phyloP scores from a whole-genome alignment of 2,888 invertebrate genomes.

The Baccha elongata region DNA sequence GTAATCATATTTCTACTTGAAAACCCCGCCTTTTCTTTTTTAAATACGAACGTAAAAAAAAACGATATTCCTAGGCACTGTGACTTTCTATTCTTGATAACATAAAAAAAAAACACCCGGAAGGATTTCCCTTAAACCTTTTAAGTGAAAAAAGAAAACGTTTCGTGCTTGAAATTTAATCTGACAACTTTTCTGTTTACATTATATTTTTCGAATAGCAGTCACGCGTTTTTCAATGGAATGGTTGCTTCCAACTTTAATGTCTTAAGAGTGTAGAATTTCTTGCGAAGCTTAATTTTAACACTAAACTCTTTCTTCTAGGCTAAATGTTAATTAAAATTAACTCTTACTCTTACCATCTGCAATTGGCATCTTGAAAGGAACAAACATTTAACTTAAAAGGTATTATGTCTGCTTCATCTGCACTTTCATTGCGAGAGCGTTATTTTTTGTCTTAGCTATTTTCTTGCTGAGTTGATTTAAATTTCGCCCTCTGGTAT shows the following conservation, averaged over 20 bases:
- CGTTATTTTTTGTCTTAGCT: conserved; percentile 27
- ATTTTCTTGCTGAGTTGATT: conserved; percentile 56
- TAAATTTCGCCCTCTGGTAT: conserved; percentile 45
- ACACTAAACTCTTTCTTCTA: conserved; percentile 46
- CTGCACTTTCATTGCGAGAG: conserved; percentile 33
- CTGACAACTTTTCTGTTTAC: conserved; percentile 50
- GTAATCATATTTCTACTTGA: no score
- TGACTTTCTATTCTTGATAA: neutral
- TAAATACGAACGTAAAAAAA: no score
- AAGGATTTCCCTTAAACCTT: conserved; percentile 55
- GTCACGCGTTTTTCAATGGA: conserved; percentile 12
- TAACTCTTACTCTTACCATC: conserved; percentile 56
- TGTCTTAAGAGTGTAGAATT: conserved; percentile 24
- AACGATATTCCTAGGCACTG: no score
- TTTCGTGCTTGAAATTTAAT: conserved; percentile 55
- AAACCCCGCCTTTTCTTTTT: no score
- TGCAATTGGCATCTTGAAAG: conserved; percentile 65
- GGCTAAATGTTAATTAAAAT: conserved; percentile 66
- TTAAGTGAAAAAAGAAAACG: conserved; percentile 43
- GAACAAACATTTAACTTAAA: conserved; percentile 56
- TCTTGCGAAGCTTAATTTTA: conserved; percentile 50
- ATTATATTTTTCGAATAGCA: conserved; percentile 42
- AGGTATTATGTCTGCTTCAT: conserved; percentile 41
- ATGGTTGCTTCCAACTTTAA: conserved; percentile 19
- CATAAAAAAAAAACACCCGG: conserved; percentile 10